These are phyloP conservation scores for Synodontis membranacea DNA, from an alignment of 2,113 vertebrate species.

Conservation along the genomic window DNA sequence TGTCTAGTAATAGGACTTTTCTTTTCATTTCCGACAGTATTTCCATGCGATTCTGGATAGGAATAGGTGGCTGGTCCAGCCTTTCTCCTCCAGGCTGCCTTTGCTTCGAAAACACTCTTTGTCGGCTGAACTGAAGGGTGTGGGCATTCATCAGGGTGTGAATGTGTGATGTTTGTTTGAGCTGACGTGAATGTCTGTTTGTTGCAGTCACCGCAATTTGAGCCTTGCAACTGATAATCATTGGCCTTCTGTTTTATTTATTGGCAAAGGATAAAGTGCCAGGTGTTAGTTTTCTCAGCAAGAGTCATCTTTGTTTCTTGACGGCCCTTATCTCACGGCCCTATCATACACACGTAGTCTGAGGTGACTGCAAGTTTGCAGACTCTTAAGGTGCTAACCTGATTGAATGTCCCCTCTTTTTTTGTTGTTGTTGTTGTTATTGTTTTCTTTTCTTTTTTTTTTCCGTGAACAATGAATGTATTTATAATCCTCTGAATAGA, in stretches of 20 bases:
- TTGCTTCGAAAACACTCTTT: slow-evolving; percentile 21
- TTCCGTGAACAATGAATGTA: slow-evolving; percentile 71
- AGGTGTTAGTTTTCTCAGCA: slow-evolving; percentile 65
- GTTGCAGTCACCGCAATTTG: not conserved
- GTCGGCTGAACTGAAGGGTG: not conserved
- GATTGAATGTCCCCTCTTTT: slow-evolving; percentile 29
- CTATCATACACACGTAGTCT: not conserved
- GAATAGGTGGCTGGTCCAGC: slow-evolving; percentile 19
- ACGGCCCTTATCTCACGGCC: slow-evolving; percentile 21
- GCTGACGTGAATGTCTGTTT: not conserved
- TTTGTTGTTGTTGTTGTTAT: not conserved
- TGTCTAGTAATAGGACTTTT: not conserved
- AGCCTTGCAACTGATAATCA: slow-evolving; percentile 69
- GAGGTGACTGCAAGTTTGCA: not conserved
- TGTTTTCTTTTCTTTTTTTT: not conserved
- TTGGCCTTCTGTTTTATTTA: slow-evolving; percentile 37
- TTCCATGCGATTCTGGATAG: not conserved
- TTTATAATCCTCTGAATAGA: slow-evolving; percentile 43
- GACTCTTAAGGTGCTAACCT: slow-evolving; percentile 52
- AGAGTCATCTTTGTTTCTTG: slow-evolving; percentile 40
- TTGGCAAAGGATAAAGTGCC: slow-evolving; percentile 41
- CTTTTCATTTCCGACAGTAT: too few relatives aligned
- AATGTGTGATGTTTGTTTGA: slow-evolving; percentile 5
- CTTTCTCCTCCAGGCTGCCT: not conserved
- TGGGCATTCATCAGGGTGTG: slow-evolving; percentile 10